Evolutionary conservation across 1,140 invertebrate species (phyloP).

Genomic region (Sycophila sp.): DNA sequence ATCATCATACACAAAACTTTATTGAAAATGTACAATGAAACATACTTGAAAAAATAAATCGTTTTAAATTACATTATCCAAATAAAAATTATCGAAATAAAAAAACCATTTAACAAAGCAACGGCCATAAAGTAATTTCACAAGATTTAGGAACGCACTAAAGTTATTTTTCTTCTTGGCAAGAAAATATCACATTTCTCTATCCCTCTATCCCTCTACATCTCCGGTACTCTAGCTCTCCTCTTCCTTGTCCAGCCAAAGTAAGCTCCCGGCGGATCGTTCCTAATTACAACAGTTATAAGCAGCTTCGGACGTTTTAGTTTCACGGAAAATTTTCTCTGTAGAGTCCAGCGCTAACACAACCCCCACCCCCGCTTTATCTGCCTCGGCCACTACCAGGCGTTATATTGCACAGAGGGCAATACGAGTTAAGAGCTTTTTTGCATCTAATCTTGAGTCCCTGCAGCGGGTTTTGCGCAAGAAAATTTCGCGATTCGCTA

Average conservation of each 20-base stretch:
- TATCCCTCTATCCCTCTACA: neutral
- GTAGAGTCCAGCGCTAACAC: no score
- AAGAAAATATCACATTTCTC: no score
- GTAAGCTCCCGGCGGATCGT: no score
- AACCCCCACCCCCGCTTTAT: neutral
- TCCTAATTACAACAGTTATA: slow-evolving; percentile 8
- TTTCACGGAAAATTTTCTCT: neutral
- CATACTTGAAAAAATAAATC: no score
- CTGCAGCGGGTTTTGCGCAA: slow-evolving; percentile 2
- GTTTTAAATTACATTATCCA: no score
- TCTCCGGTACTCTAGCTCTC: neutral
- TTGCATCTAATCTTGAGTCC: slow-evolving; percentile 38
- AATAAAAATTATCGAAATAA: no score
- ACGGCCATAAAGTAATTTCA: no score
- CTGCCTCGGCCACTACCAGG: neutral
- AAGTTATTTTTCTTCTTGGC: no score
- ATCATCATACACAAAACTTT: no score
- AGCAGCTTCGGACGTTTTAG: neutral
- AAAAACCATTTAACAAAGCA: no score
- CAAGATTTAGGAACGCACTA: no score
- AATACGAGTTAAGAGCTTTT: slow-evolving; percentile 37
- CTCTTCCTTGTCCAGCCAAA: slow-evolving; percentile 36
- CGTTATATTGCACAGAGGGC: neutral
- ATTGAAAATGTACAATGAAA: no score
- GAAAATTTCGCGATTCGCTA: slow-evolving; percentile 9